A percentile compares a stretch with the other conserved stretches of the same genome.
Evolutionary conservation across 2,888 invertebrate species (phyloP).

Genomic region (Drosophila subquinaria): DNA sequence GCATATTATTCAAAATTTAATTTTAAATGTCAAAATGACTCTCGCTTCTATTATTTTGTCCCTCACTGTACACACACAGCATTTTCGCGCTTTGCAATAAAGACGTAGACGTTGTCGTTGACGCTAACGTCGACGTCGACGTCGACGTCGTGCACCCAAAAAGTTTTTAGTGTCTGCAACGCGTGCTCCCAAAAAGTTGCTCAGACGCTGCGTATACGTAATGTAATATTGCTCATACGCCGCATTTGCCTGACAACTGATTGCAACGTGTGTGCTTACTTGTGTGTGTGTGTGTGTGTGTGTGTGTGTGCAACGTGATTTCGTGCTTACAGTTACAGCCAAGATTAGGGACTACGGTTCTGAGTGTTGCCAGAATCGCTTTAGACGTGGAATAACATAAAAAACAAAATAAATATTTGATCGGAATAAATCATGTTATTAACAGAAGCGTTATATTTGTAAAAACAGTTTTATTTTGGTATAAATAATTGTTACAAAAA

Average conservation of each 20-base stretch:
- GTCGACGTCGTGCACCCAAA: constrained; percentile 28
- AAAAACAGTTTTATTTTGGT: too few relatives aligned
- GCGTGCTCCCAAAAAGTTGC: constrained; percentile 58
- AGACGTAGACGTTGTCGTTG: constrained; percentile 58
- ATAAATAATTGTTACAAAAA: too few relatives aligned
- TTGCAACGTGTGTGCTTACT: constrained; percentile 4
- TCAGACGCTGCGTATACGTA: constrained; percentile 68
- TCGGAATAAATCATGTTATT: too few relatives aligned
- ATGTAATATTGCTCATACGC: constrained; percentile 77
- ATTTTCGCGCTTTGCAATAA: constrained; percentile 60
- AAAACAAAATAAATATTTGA: too few relatives aligned
- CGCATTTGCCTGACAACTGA: constrained; percentile 52
- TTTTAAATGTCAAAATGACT: too few relatives aligned
- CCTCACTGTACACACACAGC: constrained; percentile 10
- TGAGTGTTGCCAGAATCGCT: neutral
- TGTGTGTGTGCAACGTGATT: constrained; percentile 71
- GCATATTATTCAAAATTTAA: too few relatives aligned
- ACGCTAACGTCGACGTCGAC: constrained; percentile 23
- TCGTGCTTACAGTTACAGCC: constrained; percentile 53
- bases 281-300: constrained; percentile 5
- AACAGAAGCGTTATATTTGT: too few relatives aligned
- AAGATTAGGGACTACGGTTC: constrained; percentile 6
- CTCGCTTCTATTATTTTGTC: too few relatives aligned
- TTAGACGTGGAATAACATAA: too few relatives aligned
- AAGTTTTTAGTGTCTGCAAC: constrained; percentile 51